These are phyloP conservation scores for Pollicipes pollicipes DNA, from an alignment of 1,140 invertebrate species.

Conservation along the genomic window DNA sequence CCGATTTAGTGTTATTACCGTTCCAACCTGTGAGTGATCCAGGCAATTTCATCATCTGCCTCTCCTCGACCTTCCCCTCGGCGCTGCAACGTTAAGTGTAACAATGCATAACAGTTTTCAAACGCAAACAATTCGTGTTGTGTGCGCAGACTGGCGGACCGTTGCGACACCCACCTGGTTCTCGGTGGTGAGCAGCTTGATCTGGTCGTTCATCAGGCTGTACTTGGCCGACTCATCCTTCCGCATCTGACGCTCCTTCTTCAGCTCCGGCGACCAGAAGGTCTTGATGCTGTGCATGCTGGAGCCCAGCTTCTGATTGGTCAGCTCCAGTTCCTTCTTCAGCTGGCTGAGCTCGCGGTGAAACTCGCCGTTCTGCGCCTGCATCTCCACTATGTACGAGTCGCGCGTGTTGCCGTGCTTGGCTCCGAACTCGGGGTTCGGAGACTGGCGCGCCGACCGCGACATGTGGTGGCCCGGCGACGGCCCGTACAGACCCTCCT, in stretches of 20 bases:
- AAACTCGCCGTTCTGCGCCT: slow-evolving; percentile 84
- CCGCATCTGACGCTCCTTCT: slow-evolving; percentile 85
- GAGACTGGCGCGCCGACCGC: slow-evolving; percentile 37
- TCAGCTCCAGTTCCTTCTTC: slow-evolving; percentile 89
- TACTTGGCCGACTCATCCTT: slow-evolving; percentile 98
- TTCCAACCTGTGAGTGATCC: too few relatives aligned
- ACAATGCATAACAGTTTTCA: too few relatives aligned
- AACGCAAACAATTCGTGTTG: too few relatives aligned
- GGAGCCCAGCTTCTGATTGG: slow-evolving; percentile 93
- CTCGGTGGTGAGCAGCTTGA: slow-evolving; percentile 87
- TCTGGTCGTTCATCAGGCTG: slow-evolving; percentile 87
- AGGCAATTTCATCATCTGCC: too few relatives aligned
- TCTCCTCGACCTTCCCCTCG: too few relatives aligned
- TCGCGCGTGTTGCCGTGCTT: slow-evolving; percentile 20
- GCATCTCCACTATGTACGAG: slow-evolving; percentile 72
- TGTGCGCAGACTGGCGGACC: neutral
- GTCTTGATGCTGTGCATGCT: slow-evolving; percentile 99
- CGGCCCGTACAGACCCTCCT: slow-evolving; percentile 47
- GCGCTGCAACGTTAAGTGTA: too few relatives aligned
- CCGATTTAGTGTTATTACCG: too few relatives aligned
- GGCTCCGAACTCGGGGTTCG: slow-evolving; percentile 34
- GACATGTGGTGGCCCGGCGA: slow-evolving; percentile 25
- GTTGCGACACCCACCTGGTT: slow-evolving; percentile 61
- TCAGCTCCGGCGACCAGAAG: slow-evolving; percentile 98
- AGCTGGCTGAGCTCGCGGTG: slow-evolving; percentile 90